phyloP scores from a whole-genome alignment of 2,888 invertebrate genomes.

The Bombylius discolor region DNA sequence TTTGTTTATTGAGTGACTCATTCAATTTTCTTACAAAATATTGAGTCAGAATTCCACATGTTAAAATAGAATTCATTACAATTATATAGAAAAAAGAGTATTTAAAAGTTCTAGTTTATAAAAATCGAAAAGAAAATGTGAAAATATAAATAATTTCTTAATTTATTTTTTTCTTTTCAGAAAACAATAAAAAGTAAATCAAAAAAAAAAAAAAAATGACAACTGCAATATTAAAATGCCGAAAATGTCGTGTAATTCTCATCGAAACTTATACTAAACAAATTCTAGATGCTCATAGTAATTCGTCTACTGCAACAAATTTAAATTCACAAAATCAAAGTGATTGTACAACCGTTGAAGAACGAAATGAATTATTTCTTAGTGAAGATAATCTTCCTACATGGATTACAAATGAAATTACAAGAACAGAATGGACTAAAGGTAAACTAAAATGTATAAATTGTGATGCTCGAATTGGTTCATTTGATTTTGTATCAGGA shows the following conservation, averaged over 20 bases:
- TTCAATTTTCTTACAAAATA: too few relatives aligned
- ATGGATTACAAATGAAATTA: conserved; percentile 44
- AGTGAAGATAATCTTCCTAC: conserved; percentile 43
- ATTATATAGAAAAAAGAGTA: too few relatives aligned
- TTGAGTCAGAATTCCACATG: too few relatives aligned
- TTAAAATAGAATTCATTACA: too few relatives aligned
- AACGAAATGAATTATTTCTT: conserved; percentile 35
- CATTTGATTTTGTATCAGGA: conserved; percentile 53
- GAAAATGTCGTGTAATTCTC: conserved; percentile 38
- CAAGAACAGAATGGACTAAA: conserved; percentile 48
- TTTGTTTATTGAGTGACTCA: too few relatives aligned
- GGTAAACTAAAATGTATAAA: conserved; percentile 51
- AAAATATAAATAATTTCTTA: too few relatives aligned
- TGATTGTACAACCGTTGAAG: neutral
- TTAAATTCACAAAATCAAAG: conserved; percentile 18
- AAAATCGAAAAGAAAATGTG: too few relatives aligned
- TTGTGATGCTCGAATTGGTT: conserved; percentile 49
- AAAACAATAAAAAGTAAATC: neutral
- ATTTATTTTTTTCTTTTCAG: neutral
- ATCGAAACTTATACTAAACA: conserved; percentile 22
- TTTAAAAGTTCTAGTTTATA: too few relatives aligned
- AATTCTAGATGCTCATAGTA: conserved; percentile 17
- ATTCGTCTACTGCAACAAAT: conserved; percentile 29
- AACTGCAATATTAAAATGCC: conserved; percentile 30
- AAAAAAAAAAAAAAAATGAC: neutral